These are phyloP conservation scores for Apogon talboti DNA, from an alignment of 2,797 vertebrate genomes.

Conservation along the genomic window DNA sequence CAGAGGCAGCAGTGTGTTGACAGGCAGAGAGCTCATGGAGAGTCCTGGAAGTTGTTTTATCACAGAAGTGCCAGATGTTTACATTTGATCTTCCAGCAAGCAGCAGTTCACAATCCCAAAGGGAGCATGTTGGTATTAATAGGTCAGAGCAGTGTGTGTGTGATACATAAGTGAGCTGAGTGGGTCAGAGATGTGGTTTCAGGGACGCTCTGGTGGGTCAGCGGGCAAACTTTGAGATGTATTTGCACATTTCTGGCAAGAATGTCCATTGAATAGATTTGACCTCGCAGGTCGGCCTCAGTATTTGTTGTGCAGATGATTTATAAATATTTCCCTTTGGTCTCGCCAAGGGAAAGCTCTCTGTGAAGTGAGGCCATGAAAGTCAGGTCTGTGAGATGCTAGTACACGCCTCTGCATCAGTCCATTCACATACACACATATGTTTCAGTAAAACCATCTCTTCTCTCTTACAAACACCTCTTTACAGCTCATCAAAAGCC, in stretches of 20 bases:
- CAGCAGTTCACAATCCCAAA: conserved; percentile 47
- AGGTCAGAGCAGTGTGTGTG: conserved; percentile 50
- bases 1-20: conserved; percentile 16
- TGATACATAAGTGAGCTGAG: conserved; percentile 48
- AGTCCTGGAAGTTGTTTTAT: conserved; percentile 39
- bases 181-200: conserved; percentile 56
- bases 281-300: conserved; percentile 66
- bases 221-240: conserved; percentile 44
- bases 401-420: background rate
- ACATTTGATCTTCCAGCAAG: conserved; percentile 62
- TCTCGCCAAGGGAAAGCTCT: conserved; percentile 63
- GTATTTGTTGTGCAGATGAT: conserved; percentile 81
- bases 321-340: conserved; percentile 84
- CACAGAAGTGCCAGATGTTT: conserved; percentile 52
- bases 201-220: conserved; percentile 45
- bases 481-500: conserved; percentile 48
- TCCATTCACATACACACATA: conserved; percentile 19
- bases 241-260: conserved; percentile 65
- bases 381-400: conserved; percentile 62
- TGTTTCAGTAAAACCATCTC: no score
- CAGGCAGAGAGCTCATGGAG: conserved; percentile 17
- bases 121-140: conserved; percentile 61
- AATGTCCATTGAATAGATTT: conserved; percentile 52
- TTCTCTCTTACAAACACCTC: conserved; percentile 7
- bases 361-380: conserved; percentile 79